Percentiles rank a stretch among this genome's conserved stretches.
phyloP scores from a whole-genome alignment of 2,797 vertebrate species.

The Bradypus variegatus region DNA sequence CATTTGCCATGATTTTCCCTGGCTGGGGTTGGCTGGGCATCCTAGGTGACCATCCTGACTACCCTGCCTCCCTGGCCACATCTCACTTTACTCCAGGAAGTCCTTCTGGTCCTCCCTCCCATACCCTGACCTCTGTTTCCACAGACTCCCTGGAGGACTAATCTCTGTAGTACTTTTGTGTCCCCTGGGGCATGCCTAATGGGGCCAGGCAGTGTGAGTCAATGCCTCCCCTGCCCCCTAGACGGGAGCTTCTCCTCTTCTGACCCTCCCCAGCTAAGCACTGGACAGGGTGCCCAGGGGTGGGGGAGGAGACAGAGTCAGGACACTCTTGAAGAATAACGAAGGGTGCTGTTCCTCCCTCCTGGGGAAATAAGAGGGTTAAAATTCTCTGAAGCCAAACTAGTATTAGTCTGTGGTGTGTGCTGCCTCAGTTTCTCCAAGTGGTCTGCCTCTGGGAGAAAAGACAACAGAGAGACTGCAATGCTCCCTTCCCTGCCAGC shows the following conservation, averaged over 20 bases:
- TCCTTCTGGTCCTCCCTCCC: background rate
- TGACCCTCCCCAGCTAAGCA: background rate
- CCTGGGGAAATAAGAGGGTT: background rate
- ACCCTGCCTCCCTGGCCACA: background rate
- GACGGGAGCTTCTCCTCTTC: background rate
- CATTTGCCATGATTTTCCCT: background rate
- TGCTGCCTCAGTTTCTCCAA: slow-evolving; percentile 30
- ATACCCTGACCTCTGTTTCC: background rate
- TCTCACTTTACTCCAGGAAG: slow-evolving; percentile 16
- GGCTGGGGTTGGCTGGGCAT: background rate
- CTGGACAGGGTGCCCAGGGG: background rate
- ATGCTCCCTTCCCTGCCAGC: background rate
- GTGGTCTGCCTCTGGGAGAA: background rate
- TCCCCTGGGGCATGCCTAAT: accelerated
- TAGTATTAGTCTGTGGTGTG: background rate
- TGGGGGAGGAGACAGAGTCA: background rate
- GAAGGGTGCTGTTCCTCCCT: background rate
- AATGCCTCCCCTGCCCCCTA: background rate
- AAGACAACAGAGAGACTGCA: background rate
- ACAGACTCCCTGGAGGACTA: background rate
- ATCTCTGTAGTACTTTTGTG: background rate
- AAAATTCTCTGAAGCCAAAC: background rate
- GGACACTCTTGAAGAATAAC: background rate
- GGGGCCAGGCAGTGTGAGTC: background rate
- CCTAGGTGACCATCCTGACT: background rate